Conservation (phyloP, 2,113 vertebrate genomes). For the Amia ocellicauda region DNA sequence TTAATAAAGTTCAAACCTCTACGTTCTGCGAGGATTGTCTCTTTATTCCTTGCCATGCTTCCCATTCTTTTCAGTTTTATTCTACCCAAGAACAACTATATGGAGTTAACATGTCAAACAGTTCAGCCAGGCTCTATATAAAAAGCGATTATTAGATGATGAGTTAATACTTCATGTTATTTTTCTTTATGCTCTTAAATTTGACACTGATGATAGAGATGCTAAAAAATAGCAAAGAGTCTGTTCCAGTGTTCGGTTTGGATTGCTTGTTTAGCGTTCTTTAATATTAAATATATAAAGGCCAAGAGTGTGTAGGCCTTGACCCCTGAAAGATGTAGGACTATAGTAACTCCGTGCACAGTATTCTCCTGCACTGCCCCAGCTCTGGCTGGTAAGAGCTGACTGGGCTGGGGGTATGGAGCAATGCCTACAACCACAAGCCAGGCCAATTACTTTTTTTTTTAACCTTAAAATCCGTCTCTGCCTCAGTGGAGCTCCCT, state of each 20-base stretch:
- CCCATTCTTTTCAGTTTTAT: conserved; percentile 21
- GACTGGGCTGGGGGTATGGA: conserved; percentile 1
- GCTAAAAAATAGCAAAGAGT: too few species aligned
- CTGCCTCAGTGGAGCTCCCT: background rate
- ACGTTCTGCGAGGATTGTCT: conserved; percentile 15
- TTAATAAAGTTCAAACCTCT: conserved; percentile 12
- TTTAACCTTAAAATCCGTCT: conserved; percentile 13
- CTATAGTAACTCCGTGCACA: background rate
- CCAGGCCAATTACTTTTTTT: conserved; percentile 12
- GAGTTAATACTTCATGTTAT: too few species aligned
- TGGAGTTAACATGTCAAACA: conserved; percentile 11
- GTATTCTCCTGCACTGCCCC: conserved; percentile 1
- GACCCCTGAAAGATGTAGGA: too few species aligned
- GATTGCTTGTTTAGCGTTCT: too few species aligned
- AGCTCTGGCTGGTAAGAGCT: background rate
- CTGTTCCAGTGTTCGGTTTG: too few species aligned
- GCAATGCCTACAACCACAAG: conserved; percentile 6
- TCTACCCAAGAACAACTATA: background rate
- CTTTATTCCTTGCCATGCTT: conserved; percentile 6
- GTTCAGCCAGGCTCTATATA: too few species aligned
- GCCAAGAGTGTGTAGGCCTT: too few species aligned
- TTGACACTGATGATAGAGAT: too few species aligned
- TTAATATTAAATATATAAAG: too few species aligned
- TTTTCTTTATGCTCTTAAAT: too few species aligned
- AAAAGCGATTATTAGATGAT: too few species aligned